These are phyloP conservation scores for Oreochromis tanganicae DNA, from an alignment of 2,113 vertebrate genomes.

Conservation along the genomic window DNA sequence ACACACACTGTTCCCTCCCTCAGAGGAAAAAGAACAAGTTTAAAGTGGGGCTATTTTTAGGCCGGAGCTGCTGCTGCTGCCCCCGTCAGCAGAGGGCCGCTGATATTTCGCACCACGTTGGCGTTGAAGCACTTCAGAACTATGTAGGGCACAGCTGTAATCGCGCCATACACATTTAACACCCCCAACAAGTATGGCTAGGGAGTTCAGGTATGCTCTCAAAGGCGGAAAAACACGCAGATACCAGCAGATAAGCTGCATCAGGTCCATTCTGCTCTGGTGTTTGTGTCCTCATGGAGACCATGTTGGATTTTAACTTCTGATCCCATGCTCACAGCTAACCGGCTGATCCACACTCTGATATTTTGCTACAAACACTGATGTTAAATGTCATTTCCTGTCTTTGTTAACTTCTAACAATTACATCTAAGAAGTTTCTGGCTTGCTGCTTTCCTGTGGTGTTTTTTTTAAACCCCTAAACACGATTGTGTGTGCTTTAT, in stretches of 20 bases:
- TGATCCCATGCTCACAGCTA: neutral
- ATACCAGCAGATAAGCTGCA: neutral
- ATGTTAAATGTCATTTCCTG: neutral
- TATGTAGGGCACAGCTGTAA: conserved; percentile 47
- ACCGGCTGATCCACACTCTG: neutral
- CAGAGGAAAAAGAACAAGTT: conserved; percentile 26
- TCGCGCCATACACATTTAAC: neutral
- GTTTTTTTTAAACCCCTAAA: neutral
- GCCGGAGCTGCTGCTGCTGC: neutral
- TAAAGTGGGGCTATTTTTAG: conserved; percentile 60
- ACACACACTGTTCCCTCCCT: neutral
- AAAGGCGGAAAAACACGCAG: neutral
- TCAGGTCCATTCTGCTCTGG: neutral
- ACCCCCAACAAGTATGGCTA: conserved; percentile 6
- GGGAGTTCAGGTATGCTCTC: neutral
- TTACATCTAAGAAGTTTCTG: neutral
- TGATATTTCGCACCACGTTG: conserved; percentile 42
- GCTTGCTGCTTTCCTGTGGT: neutral
- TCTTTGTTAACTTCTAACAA: neutral
- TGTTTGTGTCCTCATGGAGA: neutral
- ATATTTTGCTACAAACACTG: conserved; percentile 12
- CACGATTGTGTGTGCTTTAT: neutral
- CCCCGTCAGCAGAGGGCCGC: conserved; percentile 1
- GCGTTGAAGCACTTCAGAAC: conserved; percentile 9
- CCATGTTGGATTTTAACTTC: neutral